phyloP scores from a whole-genome alignment of 1,140 invertebrate genomes.

The Planococcus citri region DNA sequence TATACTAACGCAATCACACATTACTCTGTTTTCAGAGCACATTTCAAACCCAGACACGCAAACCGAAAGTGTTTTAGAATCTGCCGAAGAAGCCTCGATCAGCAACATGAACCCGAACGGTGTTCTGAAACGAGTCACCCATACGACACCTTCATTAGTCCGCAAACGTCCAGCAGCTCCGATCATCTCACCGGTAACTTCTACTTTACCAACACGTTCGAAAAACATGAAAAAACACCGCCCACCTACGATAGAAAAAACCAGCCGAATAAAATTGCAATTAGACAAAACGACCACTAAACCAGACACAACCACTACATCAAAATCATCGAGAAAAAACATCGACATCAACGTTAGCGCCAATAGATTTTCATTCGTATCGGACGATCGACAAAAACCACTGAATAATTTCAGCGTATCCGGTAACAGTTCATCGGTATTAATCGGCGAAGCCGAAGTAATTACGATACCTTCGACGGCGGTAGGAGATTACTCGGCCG shows the following conservation, averaged over 20 bases:
- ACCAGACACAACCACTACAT: not conserved
- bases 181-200: not conserved
- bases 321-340: not conserved
- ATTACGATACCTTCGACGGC: not conserved
- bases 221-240: slow-evolving; percentile 7
- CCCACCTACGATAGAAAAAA: not conserved
- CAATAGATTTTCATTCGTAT: not conserved
- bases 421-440: not conserved
- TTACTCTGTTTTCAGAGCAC: not conserved
- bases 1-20: too few relatives aligned
- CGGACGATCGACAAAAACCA: not conserved
- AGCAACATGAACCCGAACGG: not conserved
- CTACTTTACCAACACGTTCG: not conserved
- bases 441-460: slow-evolving; percentile 18
- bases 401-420: not conserved
- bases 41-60: not conserved
- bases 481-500: not conserved
- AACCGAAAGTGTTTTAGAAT: not conserved
- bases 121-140: not conserved
- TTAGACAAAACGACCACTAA: not conserved
- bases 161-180: not conserved
- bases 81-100: not conserved
- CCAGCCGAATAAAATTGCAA: not conserved
- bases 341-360: not conserved
- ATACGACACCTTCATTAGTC: not conserved